Evolutionary conservation across 2,113 vertebrate genomes (phyloP).

Genomic region (Corythaeola cristata): DNA sequence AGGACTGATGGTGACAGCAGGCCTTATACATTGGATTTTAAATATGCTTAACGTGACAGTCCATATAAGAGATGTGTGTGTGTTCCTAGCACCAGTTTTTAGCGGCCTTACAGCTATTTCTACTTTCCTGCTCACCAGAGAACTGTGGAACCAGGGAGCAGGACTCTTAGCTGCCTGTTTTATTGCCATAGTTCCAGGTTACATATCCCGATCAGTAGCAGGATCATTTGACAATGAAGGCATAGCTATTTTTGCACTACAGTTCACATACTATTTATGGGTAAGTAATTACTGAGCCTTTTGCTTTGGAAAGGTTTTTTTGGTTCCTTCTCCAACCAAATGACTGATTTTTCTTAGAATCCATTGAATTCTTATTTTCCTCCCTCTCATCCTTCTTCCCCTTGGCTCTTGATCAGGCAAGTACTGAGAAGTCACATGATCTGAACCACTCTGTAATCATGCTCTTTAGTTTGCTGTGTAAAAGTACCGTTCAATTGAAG

Average conservation of each 20-base stretch:
- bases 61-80: conserved; percentile 97
- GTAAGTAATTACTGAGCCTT: conserved; percentile 79
- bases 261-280: conserved; percentile 99
- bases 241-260: conserved; percentile 99
- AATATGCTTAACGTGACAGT: conserved; percentile 96
- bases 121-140: conserved; percentile 96
- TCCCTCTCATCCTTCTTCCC: conserved; percentile 21
- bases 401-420: conserved; percentile 22
- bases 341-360: conserved; percentile 46
- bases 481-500: not conserved
- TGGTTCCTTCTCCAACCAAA: conserved; percentile 3
- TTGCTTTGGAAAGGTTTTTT: conserved; percentile 5
- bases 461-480: not conserved
- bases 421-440: conserved; percentile 1
- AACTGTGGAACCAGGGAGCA: conserved; percentile 98
- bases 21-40: conserved; percentile 97
- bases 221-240: conserved; percentile 99
- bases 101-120: conserved; percentile 98
- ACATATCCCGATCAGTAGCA: conserved; percentile 97
- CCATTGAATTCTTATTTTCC: conserved; percentile 21
- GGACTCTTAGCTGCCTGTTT: conserved; percentile 98
- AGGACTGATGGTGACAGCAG: conserved; percentile 98
- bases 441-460: not conserved
- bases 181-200: conserved; percentile 97
- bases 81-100: conserved; percentile 97